Conservation (phyloP, 2,113 vertebrate species). For the Spea multiplicata region DNA sequence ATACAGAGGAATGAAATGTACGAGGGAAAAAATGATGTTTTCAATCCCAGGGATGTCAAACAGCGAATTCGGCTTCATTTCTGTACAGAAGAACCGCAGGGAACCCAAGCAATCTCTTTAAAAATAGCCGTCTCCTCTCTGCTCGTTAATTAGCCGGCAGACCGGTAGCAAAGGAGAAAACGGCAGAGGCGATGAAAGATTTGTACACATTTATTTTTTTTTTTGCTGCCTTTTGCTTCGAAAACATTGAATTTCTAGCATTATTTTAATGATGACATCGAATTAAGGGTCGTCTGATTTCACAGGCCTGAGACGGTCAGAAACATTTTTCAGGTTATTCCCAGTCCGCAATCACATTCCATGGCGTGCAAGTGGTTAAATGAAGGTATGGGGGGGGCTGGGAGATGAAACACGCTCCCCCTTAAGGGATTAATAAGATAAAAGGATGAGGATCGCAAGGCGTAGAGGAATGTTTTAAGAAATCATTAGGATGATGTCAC, state of each 20-base stretch:
- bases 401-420: no score
- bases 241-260: slow-evolving; percentile 35
- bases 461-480: no score
- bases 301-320: no score
- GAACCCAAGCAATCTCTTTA: slow-evolving; percentile 11
- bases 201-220: slow-evolving; percentile 58
- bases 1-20: background rate
- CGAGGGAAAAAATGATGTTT: background rate
- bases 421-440: no score
- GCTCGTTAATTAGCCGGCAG: slow-evolving; percentile 43
- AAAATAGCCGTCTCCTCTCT: background rate
- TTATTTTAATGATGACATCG: slow-evolving; percentile 11
- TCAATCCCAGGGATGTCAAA: slow-evolving; percentile 24
- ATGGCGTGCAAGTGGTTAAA: no score
- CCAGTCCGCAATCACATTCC: no score
- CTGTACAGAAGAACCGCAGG: background rate
- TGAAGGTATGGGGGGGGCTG: no score
- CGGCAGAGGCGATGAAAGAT: slow-evolving; percentile 51
- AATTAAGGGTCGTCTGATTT: no score
- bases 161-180: background rate
- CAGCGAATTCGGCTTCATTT: slow-evolving; percentile 15
- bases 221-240: slow-evolving; percentile 40
- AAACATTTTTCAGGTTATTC: no score
- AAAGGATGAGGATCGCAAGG: no score
- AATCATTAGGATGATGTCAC: no score